Base-by-base conservation (phyloP, 2,113 vertebrate genomes). In the Hippoglossus stenolepis region DNA sequence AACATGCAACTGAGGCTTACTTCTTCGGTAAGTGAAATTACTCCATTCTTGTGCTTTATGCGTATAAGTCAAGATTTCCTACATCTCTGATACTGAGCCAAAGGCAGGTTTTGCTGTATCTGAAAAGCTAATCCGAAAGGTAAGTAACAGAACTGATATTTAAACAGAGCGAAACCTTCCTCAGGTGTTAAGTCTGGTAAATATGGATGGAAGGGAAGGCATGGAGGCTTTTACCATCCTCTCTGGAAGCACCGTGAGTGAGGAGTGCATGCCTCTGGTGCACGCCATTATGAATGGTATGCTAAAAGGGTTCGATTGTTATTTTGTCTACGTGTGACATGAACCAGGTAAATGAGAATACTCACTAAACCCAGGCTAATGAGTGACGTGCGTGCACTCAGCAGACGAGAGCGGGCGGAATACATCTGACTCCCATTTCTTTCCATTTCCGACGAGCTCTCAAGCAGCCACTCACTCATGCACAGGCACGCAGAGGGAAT, bases 361-460 rank as follows among this genome's bases (percentile, higher is more conserved):
- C 68, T 75, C 38, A 2, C 2, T 17, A 81, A 71, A 53, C 70
- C 3, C 45, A n/a, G 38, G 26, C 56, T 78, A n/a, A 17, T 31
- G 68, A 85, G 11, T 63, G 70, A 66, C 20, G 38, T 6, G 23
- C 65, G 54, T 49, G 64, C 73, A 76, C 75, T 73, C 38, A 49
- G 54, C 35, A 67, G 75, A 77, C 47, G 77, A 83, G 66, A 74
- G 74, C 65, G 72, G 68, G 45, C 31, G 9, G 17, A 62, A 20
- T 47, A 75, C 12, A 54, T 81, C 68, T 5, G 45, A 31, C 47
- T 84, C 76, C 78, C 65, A 73, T 86, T 83, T 75, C 80, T 85
- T 71, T 79, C 61, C 59, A 43, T 83, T 65, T 69, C 68, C 14
- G 43, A 64, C 65, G 26, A 62, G 64, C 85, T 82, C 78, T 79